phyloP scores from a whole-genome alignment of 2,113 vertebrate species.

The Vidua chalybeata region DNA sequence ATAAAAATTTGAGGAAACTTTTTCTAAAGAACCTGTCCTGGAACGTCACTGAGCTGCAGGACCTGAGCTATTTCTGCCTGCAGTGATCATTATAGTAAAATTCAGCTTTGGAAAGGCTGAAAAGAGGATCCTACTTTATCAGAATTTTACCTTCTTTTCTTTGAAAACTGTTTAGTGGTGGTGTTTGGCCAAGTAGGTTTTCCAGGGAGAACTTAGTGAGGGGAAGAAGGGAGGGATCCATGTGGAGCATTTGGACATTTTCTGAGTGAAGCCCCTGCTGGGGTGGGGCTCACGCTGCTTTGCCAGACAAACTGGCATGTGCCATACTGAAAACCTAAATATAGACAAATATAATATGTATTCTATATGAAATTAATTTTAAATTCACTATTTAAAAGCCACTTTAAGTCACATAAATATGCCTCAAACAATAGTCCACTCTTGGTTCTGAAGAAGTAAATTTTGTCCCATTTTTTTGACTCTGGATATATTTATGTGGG shows the following conservation, averaged over 20 bases:
- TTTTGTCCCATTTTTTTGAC: accelerated
- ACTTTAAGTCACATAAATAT: not conserved
- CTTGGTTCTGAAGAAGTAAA: not conserved
- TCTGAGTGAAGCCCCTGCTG: not conserved
- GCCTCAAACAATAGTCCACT: not conserved
- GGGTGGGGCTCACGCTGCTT: not conserved
- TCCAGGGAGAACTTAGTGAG: not conserved
- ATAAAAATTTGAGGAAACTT: not conserved
- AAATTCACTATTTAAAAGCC: not conserved
- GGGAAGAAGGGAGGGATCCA: not conserved
- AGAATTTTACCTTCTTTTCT: not conserved
- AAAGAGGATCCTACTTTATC: not conserved
- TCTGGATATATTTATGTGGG: not conserved
- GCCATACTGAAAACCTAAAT: not conserved
- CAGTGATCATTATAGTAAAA: not conserved
- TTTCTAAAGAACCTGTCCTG: not conserved
- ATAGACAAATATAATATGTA: too few species aligned
- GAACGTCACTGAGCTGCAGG: not conserved
- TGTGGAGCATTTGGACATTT: not conserved
- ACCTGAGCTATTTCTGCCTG: not conserved
- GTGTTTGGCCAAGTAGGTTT: not conserved
- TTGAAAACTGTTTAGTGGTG: not conserved
- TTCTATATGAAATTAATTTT: not conserved
- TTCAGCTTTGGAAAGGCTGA: not conserved
- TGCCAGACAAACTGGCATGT: not conserved